Percentiles rank a stretch among this genome's conserved stretches.
Conservation (phyloP, 2,888 invertebrate species). For the Bibio marci region DNA sequence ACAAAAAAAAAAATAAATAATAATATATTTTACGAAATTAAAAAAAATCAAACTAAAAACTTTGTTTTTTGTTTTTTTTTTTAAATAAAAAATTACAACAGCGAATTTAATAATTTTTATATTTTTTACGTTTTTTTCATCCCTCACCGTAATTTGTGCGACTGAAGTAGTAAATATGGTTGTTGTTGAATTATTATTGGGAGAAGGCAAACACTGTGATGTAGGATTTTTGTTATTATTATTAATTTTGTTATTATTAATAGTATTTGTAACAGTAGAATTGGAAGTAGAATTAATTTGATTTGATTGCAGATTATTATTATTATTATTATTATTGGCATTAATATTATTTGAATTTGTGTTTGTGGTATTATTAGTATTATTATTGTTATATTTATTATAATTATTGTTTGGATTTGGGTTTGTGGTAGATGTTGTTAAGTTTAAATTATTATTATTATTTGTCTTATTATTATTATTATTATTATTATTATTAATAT, state of each 20-base stretch:
- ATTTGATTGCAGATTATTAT: background rate
- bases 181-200: slow-evolving; percentile 1
- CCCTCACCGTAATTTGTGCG: slow-evolving; percentile 9
- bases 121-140: slow-evolving; percentile 6
- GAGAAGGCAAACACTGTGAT: slow-evolving; percentile 4
- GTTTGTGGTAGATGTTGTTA: too few species aligned
- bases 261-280: too few species aligned
- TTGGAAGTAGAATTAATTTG: background rate
- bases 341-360: background rate
- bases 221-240: background rate
- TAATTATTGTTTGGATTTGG: too few species aligned
- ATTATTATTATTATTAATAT: background rate
- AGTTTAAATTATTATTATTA: too few species aligned
- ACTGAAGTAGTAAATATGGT: slow-evolving; percentile 3
- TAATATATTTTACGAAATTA: slow-evolving; percentile 2
- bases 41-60: slow-evolving; percentile 8
- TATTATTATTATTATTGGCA: background rate
- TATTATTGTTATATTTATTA: too few species aligned
- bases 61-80: too few species aligned
- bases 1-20: slow-evolving; percentile 6
- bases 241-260: too few species aligned
- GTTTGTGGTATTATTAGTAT: too few species aligned
- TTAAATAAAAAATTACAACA: too few species aligned
- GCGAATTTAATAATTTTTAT: background rate
- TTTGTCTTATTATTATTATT: too few species aligned